phyloP scores from a whole-genome alignment of 2,888 invertebrate genomes.

The Apotomis capreana region DNA sequence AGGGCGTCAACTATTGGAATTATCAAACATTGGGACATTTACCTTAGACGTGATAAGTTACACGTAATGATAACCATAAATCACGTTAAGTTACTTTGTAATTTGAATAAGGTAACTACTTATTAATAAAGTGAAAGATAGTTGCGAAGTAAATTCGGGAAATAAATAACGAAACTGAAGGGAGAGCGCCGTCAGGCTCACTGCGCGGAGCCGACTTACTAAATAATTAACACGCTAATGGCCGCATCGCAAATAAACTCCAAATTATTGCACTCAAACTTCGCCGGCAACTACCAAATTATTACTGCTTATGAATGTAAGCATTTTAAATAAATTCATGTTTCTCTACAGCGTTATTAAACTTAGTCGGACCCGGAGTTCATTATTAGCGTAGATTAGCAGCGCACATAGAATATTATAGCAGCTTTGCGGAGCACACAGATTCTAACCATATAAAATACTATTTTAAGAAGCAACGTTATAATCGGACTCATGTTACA shows the following conservation, averaged over 20 bases:
- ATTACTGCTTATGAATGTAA: slow-evolving; percentile 40
- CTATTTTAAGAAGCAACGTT: slow-evolving; percentile 1
- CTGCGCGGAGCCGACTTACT: slow-evolving; percentile 52
- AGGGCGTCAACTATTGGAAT: too few species aligned
- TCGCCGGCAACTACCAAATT: slow-evolving; percentile 46
- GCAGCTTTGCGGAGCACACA: slow-evolving; percentile 1
- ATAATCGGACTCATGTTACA: not conserved
- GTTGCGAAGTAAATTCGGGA: slow-evolving; percentile 22
- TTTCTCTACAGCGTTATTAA: slow-evolving; percentile 26
- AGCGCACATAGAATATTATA: slow-evolving; percentile 19
- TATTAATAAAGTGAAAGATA: slow-evolving; percentile 9
- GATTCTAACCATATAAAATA: slow-evolving; percentile 4
- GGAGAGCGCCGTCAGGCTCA: slow-evolving; percentile 18
- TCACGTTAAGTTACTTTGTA: not conserved
- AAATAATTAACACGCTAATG: slow-evolving; percentile 79
- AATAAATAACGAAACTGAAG: slow-evolving; percentile 31
- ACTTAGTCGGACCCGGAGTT: slow-evolving; percentile 15
- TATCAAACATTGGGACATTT: too few species aligned
- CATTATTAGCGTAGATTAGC: slow-evolving; percentile 29
- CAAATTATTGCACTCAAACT: slow-evolving; percentile 75
- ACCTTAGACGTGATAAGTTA: too few species aligned
- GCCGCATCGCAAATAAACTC: slow-evolving; percentile 77
- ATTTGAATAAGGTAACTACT: not conserved
- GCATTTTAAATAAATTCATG: slow-evolving; percentile 36
- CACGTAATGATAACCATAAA: too few species aligned